These are phyloP conservation scores for Ammodytes dubius DNA, from an alignment of 2,113 vertebrate genomes.

Conservation along the genomic window DNA sequence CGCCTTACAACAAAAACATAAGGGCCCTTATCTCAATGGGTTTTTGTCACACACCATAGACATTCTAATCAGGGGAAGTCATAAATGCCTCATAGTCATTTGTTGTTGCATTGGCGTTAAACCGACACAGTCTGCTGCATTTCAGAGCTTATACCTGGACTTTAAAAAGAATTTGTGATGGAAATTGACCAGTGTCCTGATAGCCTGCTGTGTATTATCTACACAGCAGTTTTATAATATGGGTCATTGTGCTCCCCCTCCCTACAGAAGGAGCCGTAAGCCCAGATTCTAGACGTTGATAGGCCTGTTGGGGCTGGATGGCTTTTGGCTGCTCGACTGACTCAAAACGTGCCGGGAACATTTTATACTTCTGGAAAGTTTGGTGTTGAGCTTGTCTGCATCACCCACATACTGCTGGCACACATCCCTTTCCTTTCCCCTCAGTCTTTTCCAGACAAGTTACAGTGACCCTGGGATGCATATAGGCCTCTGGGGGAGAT, in stretches of 20 bases:
- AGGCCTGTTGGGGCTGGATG: constrained; percentile 62
- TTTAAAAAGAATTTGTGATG: constrained; percentile 3
- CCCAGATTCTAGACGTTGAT: constrained; percentile 71
- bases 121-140: background rate
- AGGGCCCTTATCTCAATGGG: constrained; percentile 54
- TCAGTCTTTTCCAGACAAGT: constrained; percentile 42
- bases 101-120: constrained; percentile 18
- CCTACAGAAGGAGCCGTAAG: constrained; percentile 27
- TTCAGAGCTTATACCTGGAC: constrained; percentile 40
- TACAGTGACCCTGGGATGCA: constrained; percentile 46
- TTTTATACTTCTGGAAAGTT: constrained; percentile 70
- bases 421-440: background rate
- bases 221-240: constrained; percentile 30
- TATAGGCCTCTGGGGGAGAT: constrained; percentile 48
- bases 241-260: constrained; percentile 39
- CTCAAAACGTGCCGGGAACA: constrained; percentile 61
- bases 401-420: constrained; percentile 61
- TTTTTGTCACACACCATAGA: constrained; percentile 24
- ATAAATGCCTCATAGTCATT: constrained; percentile 28
- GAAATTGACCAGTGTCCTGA: background rate
- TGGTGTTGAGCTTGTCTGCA: constrained; percentile 59
- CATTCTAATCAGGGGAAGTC: constrained; percentile 30
- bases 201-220: constrained; percentile 17
- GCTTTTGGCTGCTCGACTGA: constrained; percentile 58
- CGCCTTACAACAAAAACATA: constrained; percentile 15